Base-by-base conservation (phyloP, 2,888 invertebrate species). In the Hyposoter didymator region DNA sequence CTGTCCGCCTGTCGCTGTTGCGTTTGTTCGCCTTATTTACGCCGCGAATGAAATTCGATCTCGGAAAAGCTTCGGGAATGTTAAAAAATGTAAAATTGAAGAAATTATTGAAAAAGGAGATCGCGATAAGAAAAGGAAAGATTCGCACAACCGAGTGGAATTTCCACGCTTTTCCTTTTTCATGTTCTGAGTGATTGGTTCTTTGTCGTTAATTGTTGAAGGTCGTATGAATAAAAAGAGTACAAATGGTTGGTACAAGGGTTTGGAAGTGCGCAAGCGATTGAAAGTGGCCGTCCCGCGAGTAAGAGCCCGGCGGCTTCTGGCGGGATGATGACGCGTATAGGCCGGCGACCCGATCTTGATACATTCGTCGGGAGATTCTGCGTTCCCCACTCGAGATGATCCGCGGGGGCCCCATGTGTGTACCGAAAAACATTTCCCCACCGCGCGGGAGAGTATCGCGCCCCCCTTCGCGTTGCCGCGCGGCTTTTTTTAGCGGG, bases 381-480 rank as follows among this genome's bases (percentile, higher is more conserved):
- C 45, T 8, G 64, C 17, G 59, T 70, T 87, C 83, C 84, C 81
- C 80, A 85, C 84, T 39, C 35, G 17, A 17, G 66, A 76, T 39
- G 39, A 19, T 76, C 17, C 49, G 66, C 76, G 39, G 66, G 76
- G 76, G 76, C 76, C 76, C 39, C 32, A 66, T 35, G 49, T 39
- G 76, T 35, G 35, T 76, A 66, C 35, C 76, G 66, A 76, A 76
- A 76, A 49, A 49, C 45, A 43, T 62, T 5, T 14, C 66, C 76
- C 76, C 66, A n/a, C 76, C 66, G 22, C 43, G n/a, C n/a, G 19
- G n/a, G 32, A 22, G 47, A 7, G 10, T 22, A 22, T 35, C 6
- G 32, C 49, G 47, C 88, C 86, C 89, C 89, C 88, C 87, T 89
- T 88, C 82, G 62, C 55, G n/a, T n/a, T 59, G 64, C 52, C 72